Base-by-base conservation (phyloP, 2,888 invertebrate genomes). In the Saturnia japonica region DNA sequence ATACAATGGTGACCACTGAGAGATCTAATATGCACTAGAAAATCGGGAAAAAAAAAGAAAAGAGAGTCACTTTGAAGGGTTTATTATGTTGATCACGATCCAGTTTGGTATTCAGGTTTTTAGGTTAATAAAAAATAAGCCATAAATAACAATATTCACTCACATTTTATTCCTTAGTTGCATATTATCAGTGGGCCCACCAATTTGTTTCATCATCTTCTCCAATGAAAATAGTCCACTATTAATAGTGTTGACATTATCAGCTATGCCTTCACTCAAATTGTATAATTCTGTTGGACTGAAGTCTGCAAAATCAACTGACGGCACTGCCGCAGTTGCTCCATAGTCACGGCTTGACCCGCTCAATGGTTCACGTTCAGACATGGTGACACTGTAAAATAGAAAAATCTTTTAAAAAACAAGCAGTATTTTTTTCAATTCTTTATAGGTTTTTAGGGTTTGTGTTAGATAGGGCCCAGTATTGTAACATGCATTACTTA, bases 171-270 rank as follows among this genome's bases (percentile, higher is more conserved):
- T 91, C 68, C 94, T 87, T 43, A 93, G 75, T 74, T 90, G 89
- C 51, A 96, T 95, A 86, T 95, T 96, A 85, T 98, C 97, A 86
- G 95, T 96, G 22, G 95, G 93, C 1, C 97, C 97, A 45, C 97
- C 97, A 76, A 98, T 95, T 75, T 95, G 95, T 85, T 96, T 97
- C 79, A 96, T 91, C 79, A 96, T 96, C 84, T 95, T 96, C 84
- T 97, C 97, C 77, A 98, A 87, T 7, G 95, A 94, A 78, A 95
- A 95, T 85, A 96, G 95, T 74, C 96, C 96, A 66, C 96, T 95
- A 82, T 97, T 97, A 69, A 98, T 96, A 0, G 96, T 95, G 82
- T 96, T 96, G 70, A 98, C 96, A 88, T 97, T 97, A 71, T 97
- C 96, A 0, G 96, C 97, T 72, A 98, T 96, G 81, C 96, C 96